A percentile compares a stretch with the other conserved stretches of the same genome.
phyloP scores from a whole-genome alignment of 2,888 invertebrate genomes.

The Pyrocoelia pectoralis region DNA sequence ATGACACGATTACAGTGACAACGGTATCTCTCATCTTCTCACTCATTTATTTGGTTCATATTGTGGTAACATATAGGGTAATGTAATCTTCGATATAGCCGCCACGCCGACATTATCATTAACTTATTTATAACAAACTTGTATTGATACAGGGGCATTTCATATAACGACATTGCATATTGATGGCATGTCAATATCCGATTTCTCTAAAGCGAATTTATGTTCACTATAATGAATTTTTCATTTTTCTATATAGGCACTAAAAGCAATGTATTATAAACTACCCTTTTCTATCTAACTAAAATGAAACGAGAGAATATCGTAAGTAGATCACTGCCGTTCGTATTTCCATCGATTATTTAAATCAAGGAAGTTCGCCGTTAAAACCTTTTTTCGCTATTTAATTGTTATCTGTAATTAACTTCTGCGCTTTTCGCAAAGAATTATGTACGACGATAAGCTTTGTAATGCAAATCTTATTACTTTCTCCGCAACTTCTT shows the following conservation, averaged over 20 bases:
- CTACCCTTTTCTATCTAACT: neutral
- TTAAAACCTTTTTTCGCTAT: neutral
- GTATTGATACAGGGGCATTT: constrained; percentile 27
- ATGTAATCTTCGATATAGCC: constrained; percentile 20
- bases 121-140: constrained; percentile 31
- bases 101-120: constrained; percentile 30
- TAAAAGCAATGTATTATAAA: neutral
- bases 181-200: constrained; percentile 29
- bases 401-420: constrained; percentile 7
- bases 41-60: constrained; percentile 21
- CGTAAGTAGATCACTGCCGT: neutral
- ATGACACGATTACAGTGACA: constrained; percentile 15
- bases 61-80: constrained; percentile 16
- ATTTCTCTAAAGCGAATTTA: constrained; percentile 22
- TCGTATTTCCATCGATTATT: neutral
- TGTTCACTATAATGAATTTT: constrained; percentile 29
- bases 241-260: constrained; percentile 18
- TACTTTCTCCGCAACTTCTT: neutral
- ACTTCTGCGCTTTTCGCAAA: neutral
- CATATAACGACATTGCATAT: constrained; percentile 30
- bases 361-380: too few relatives aligned
- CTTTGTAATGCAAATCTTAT: constrained; percentile 7
- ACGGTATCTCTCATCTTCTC: constrained; percentile 22
- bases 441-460: neutral
- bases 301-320: neutral